Evolutionary conservation across 2,797 vertebrate genomes (phyloP), one percentile per base, ranked within the genome.

Genomic region (Silurus lanzhouensis): DNA sequence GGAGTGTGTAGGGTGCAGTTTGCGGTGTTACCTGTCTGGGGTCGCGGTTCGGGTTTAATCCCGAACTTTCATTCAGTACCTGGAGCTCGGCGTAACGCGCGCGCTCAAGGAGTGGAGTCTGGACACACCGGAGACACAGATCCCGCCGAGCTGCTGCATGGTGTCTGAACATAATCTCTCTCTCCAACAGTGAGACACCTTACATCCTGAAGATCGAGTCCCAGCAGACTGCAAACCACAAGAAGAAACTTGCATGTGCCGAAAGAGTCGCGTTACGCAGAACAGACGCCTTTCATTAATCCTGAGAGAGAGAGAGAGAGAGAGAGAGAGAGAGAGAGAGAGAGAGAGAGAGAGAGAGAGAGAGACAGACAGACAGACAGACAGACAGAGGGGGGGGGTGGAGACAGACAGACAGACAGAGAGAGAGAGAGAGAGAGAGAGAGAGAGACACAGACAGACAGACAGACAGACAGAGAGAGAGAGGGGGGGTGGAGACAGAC

Each of bases 141-240:
- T 81, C 61, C 44, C 44, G 15, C 61, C 61, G 78, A 67, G 1
- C 78, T 81, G 78, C 63, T 2, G 63, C 78, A 81, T 81, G 3
- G 44, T 81, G 61, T 52, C 61, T 25, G n/a, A 66, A n/a, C 22
- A 48, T 48, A 20, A 66, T 81, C 78, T 66, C 48, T 52, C 48
- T 81, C 61, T 52, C 78, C 78, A 52, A 6, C n/a, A 25, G 3
- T 6, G 44, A 66, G 14, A 27, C 27, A 13, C 22, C 5, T 66
- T 67, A 66, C 61, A 81, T 66, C 78, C 44, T 12, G 8, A 66
- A 27, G 2, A 13, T 12, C 77, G 14, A 9, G 0, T 22, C 38
- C 57, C 38, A 66, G 14, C 44, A 19, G 22, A 48, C 20, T 5
- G 20, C 64, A 17, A 64, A 9, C 12, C 77, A 79, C 77, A 25